phyloP scores from a whole-genome alignment of 1,140 invertebrate genomes.

The Polypedilum pembai region DNA sequence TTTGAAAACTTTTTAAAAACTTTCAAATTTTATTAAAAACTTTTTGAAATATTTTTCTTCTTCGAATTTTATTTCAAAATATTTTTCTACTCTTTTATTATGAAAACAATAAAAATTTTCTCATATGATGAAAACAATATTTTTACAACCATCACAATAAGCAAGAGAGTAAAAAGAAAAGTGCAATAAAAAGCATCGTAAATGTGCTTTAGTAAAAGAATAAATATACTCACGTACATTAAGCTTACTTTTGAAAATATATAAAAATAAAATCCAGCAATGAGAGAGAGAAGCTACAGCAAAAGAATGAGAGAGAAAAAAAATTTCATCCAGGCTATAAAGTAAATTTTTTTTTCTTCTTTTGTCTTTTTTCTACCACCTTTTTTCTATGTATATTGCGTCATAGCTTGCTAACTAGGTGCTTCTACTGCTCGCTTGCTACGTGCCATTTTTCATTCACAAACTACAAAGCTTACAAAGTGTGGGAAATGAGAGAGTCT shows the following conservation, averaged over 20 bases:
- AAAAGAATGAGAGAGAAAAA: not conserved
- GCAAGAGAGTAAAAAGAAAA: not conserved
- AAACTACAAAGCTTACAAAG: too few relatives aligned
- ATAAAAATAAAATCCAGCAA: not conserved
- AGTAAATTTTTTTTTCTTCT: not conserved
- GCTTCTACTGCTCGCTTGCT: not conserved
- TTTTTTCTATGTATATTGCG: not conserved
- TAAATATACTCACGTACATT: too few relatives aligned
- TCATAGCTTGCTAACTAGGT: not conserved
- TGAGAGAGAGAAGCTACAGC: not conserved
- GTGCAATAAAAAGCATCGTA: not conserved
- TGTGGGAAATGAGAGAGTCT: too few relatives aligned
- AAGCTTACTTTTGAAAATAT: not conserved
- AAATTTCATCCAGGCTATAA: not conserved
- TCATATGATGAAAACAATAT: not conserved
- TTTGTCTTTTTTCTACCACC: not conserved
- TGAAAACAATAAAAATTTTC: too few relatives aligned
- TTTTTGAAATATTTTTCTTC: too few relatives aligned
- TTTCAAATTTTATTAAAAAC: too few relatives aligned
- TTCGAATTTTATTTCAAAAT: too few relatives aligned
- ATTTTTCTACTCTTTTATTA: too few relatives aligned
- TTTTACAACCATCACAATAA: not conserved
- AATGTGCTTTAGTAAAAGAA: not conserved
- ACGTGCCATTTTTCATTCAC: too few relatives aligned
- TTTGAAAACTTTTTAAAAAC: too few relatives aligned